Percentiles rank a stretch among this genome's conserved stretches.
Conservation (phyloP, 2,113 vertebrate genomes). For the Urocynchramus pylzowi region DNA sequence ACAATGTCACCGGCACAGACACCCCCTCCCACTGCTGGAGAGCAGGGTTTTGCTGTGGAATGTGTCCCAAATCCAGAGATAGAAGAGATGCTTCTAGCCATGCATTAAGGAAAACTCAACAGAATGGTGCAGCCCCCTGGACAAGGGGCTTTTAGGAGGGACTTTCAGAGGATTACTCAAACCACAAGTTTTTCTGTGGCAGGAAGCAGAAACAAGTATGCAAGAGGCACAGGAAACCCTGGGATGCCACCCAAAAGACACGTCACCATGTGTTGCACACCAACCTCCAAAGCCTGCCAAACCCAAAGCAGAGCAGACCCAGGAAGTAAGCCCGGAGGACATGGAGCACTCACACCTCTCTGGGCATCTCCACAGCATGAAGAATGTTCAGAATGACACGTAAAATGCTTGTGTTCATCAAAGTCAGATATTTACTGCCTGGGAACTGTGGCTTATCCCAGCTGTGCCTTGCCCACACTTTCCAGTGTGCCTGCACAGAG, state of each 20-base stretch:
- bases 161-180: background rate
- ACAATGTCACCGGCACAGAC: background rate
- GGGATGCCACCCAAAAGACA: background rate
- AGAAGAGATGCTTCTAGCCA: background rate
- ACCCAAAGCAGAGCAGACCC: background rate
- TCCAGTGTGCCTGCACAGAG: background rate
- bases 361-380: background rate
- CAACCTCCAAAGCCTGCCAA: fast-evolving
- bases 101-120: fast-evolving
- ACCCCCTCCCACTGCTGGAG: fast-evolving
- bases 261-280: fast-evolving
- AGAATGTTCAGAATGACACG: background rate
- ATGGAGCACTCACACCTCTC: background rate
- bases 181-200: background rate
- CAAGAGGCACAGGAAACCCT: background rate
- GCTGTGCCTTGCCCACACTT: too few relatives aligned
- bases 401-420: background rate
- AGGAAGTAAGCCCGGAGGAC: background rate
- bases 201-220: background rate
- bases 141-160: background rate
- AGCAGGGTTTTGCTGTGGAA: background rate
- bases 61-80: background rate
- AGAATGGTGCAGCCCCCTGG: fast-evolving
- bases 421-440: background rate
- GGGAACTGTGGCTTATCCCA: background rate